Evolutionary conservation across 2,888 invertebrate genomes (phyloP), one percentile per base, ranked within the genome.

Genomic region (Odontocolon sp.): DNA sequence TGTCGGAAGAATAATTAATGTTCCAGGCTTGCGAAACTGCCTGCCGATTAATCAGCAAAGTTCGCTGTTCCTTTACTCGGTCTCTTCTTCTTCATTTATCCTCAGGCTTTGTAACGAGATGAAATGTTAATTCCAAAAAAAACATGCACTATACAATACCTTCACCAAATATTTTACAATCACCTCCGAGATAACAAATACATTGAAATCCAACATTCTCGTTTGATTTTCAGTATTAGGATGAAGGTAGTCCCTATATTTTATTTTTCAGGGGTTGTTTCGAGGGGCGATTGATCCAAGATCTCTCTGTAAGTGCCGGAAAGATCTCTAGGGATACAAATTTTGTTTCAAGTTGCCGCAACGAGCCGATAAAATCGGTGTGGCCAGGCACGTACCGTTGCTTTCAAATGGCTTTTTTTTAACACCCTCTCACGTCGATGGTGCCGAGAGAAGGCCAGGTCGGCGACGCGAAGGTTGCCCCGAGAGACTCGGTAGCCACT

Each of bases 1-100:
- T 82, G 84, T 83, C 81, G 71, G 70, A 26, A 26, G 31, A 40
- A 73, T 84, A 84, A 84, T 84, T 81, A 78, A 84, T 84, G 84
- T 79, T 47, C 56, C 50, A 28, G 50, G 56, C 74, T 57, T 45
- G 67, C 77, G 52, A 64, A 77, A 81, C 71, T 80, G 64, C 72
- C 79, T 52, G 72, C 81, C 81, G 82, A 84, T 84, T 84, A 84
- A 84, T 84, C 84, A 84, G 80, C 3, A 26, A 18, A 64, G 16
- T 47, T 11, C 47, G 56, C 56, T 28, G 63, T 69, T 74, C 45
- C 63, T 68, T 63, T 68, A 14, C 50, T 59, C 14, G 1, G 28
- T 33, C 28, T 33, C 8, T 14, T 11, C 28, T 26, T 40, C 2
- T 4, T 23, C 21, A n/a, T 36, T 23, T 36, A 9, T 23, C 6